Conservation (phyloP, 2,888 invertebrate genomes). For the Calameuta idolon region DNA sequence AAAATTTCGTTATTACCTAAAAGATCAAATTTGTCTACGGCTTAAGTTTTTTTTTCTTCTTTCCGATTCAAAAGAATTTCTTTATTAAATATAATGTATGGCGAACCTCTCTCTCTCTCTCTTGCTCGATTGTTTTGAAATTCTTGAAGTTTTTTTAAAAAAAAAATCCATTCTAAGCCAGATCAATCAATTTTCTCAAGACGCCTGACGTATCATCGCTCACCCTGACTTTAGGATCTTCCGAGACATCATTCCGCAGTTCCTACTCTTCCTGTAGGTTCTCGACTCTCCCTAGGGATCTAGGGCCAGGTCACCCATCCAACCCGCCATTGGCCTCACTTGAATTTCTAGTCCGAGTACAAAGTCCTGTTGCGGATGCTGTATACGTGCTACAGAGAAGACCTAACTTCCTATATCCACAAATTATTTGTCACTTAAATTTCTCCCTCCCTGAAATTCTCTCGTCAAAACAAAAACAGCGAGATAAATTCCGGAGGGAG, state of each 20-base stretch:
- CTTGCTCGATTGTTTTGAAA: too few relatives aligned
- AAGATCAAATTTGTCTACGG: too few relatives aligned
- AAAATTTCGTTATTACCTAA: too few relatives aligned
- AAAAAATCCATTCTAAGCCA: not conserved
- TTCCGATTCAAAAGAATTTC: too few relatives aligned
- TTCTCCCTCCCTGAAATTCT: not conserved
- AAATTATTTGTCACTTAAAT: constrained; percentile 1
- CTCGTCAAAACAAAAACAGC: not conserved
- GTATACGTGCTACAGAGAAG: too few relatives aligned
- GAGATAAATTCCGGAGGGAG: too few relatives aligned
- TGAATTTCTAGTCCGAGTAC: constrained; percentile 5
- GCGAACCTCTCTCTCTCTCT: too few relatives aligned
- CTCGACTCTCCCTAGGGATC: not conserved
- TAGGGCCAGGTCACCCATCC: not conserved
- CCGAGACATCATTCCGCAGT: not conserved
- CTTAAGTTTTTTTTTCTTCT: too few relatives aligned
- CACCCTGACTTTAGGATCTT: not conserved
- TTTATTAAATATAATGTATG: too few relatives aligned
- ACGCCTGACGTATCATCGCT: constrained; percentile 5
- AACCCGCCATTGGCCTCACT: not conserved
- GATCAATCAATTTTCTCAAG: constrained; percentile 5
- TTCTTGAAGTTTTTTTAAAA: not conserved
- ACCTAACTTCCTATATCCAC: not conserved
- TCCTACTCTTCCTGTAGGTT: constrained; percentile 1
- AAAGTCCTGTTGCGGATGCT: constrained; percentile 1